Percentiles rank a stretch among this genome's conserved stretches.
Evolutionary conservation across 2,113 vertebrate species (phyloP).

Genomic region (Grallaria varia): DNA sequence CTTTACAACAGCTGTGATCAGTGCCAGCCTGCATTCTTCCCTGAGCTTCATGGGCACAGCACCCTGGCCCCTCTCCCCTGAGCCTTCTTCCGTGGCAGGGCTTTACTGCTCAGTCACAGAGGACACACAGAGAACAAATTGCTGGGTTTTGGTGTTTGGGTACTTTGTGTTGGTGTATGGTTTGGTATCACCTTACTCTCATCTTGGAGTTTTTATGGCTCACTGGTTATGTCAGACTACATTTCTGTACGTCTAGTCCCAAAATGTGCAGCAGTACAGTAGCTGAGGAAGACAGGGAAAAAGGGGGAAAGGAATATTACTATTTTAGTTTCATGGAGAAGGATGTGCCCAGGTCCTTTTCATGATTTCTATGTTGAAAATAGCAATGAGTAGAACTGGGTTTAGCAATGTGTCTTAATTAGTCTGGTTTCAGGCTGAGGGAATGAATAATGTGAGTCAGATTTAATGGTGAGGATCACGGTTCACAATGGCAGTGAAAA

Average conservation of each 20-base stretch:
- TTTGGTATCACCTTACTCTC: not conserved
- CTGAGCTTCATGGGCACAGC: not conserved
- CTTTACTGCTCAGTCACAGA: not conserved
- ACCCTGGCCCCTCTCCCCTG: not conserved
- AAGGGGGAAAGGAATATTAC: not conserved
- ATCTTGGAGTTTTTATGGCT: not conserved
- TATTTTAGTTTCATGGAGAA: not conserved
- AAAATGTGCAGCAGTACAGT: not conserved
- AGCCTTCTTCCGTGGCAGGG: not conserved
- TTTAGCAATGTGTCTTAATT: not conserved
- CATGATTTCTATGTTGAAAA: not conserved
- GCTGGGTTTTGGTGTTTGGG: not conserved
- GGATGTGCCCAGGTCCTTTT: not conserved
- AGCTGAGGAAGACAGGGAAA: not conserved
- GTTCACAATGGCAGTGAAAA: not conserved
- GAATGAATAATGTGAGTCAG: not conserved
- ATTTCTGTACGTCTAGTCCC: not conserved
- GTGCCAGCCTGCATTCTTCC: not conserved
- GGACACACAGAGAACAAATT: not conserved
- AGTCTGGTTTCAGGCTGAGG: not conserved
- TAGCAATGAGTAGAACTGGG: not conserved
- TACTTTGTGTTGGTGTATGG: not conserved
- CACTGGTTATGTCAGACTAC: not conserved
- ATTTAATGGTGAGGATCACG: not conserved
- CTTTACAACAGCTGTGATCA: not conserved